phyloP scores from a whole-genome alignment of 2,113 vertebrate species.

The Odocoileus virginianus region DNA sequence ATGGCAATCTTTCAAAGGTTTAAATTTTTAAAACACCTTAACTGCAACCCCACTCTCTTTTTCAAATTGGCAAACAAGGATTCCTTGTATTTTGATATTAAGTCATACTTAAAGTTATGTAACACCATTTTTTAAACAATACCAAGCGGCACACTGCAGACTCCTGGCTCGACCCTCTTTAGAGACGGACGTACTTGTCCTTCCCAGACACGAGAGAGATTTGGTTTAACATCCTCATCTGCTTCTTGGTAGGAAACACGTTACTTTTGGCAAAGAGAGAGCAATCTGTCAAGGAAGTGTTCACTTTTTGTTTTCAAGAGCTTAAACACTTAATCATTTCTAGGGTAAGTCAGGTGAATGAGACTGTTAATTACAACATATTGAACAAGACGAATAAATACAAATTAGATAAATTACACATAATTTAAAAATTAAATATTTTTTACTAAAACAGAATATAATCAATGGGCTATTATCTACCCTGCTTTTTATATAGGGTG shows the following conservation, averaged over 20 bases:
- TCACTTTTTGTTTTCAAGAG: conserved; percentile 50
- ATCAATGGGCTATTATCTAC: conserved; percentile 28
- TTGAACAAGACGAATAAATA: conserved; percentile 60
- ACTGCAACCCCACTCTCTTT: background rate
- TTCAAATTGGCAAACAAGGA: background rate
- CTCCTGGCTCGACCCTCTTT: conserved; percentile 5
- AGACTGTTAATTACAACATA: conserved; percentile 27
- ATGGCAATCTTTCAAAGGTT: conserved; percentile 63
- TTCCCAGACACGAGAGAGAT: background rate
- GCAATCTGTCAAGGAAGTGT: conserved; percentile 32
- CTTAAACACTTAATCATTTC: conserved; percentile 17
- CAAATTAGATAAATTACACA: conserved; percentile 62
- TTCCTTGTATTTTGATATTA: conserved; percentile 26
- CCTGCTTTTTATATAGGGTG: background rate
- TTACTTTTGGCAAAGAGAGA: conserved; percentile 56
- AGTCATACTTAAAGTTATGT: background rate
- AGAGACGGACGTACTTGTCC: background rate
- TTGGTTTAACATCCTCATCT: conserved; percentile 22
- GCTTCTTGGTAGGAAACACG: conserved; percentile 44
- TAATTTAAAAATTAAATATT: conserved; percentile 66
- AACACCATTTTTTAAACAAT: conserved; percentile 39
- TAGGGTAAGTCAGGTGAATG: conserved; percentile 23
- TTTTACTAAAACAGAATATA: conserved; percentile 52
- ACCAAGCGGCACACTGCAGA: background rate
- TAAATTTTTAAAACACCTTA: background rate